A percentile compares a stretch with the other conserved stretches of the same genome.
phyloP scores from a whole-genome alignment of 2,888 invertebrate species.

The Coleophora flavipennella region DNA sequence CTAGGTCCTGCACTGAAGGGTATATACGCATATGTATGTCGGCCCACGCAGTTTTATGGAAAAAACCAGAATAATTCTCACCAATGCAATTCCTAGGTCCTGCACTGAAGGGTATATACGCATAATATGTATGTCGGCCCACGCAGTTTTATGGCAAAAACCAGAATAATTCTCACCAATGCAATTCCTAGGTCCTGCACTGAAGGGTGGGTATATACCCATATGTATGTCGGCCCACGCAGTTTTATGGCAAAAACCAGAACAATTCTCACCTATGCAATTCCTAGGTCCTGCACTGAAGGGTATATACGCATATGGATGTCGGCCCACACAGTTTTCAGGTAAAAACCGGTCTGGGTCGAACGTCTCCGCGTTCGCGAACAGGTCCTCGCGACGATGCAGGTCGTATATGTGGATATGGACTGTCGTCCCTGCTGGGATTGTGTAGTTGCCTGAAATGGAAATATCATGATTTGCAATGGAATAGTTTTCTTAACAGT shows the following conservation, averaged over 20 bases:
- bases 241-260: no score
- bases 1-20: slow-evolving; percentile 80
- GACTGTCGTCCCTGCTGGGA: slow-evolving; percentile 64
- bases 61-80: no score
- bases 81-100: slow-evolving; percentile 79
- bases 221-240: no score
- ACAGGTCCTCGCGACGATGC: slow-evolving; percentile 76
- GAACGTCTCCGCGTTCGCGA: slow-evolving; percentile 76
- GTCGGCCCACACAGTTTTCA: slow-evolving; percentile 57
- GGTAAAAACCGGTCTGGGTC: slow-evolving; percentile 81
- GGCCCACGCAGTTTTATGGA: slow-evolving; percentile 16
- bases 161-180: no score
- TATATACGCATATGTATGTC: slow-evolving; percentile 76
- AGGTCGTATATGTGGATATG: slow-evolving; percentile 75
- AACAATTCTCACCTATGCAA: slow-evolving; percentile 72
- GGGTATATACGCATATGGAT: slow-evolving; percentile 77
- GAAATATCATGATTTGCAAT: no score
- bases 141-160: slow-evolving; percentile 72
- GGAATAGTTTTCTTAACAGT: no score
- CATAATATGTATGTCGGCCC: slow-evolving; percentile 74
- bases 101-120: slow-evolving; percentile 78
- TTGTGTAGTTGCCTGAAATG: slow-evolving; percentile 44
- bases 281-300: slow-evolving; percentile 80
- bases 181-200: no score
- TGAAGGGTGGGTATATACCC: no score